Base-by-base conservation (phyloP, 2,797 vertebrate genomes). In the Sebastolobus alascanus region DNA sequence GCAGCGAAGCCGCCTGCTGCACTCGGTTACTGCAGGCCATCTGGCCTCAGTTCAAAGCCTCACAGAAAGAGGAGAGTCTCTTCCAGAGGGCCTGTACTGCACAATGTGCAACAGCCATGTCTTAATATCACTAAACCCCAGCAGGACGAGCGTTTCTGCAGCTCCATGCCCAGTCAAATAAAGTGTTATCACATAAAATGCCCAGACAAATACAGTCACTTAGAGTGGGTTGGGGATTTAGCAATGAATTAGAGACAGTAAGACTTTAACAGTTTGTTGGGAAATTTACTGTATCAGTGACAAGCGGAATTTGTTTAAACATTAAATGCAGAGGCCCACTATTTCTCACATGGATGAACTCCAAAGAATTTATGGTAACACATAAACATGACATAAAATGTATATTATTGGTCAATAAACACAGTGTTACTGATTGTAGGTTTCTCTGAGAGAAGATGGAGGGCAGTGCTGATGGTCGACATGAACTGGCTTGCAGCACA, bases 1-100 rank as follows among this genome's bases (percentile, higher is more conserved):
- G 81, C 80, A 84, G 80, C 46, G 22, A 31, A 83, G 70, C 76
- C 82, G 82, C 84, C 83, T 79, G 82, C 84, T 84, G 82, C 75
- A 87, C 81, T 70, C 54, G 16, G 78, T 88, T 82, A 83, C 92
- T 91, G 84, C 70, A 78, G 87, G 91, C 85, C 80, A 87, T 90
- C 86, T 91, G 87, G 89, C 87, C 65, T 66, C 50, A 33, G 85
- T 88, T 93, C 86, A 89, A 92, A 90, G 80, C 58, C 79, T 77
- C 68, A 77, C 61, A 80, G 80, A 84, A 5, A 88, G 70, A 69
- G 52, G 50, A 78, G 66, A 77, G 80, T 73, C 73, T 89, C 80
- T 75, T 87, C 83, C 84, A 90, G 61, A 86, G 75, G 75, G 81
- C 60, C 78, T 55, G 73, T 71, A 65, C 67, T 46, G 65, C 76